These are phyloP conservation scores for Chymomyza costata DNA, from an alignment of 1,140 invertebrate genomes.

Conservation along the genomic window DNA sequence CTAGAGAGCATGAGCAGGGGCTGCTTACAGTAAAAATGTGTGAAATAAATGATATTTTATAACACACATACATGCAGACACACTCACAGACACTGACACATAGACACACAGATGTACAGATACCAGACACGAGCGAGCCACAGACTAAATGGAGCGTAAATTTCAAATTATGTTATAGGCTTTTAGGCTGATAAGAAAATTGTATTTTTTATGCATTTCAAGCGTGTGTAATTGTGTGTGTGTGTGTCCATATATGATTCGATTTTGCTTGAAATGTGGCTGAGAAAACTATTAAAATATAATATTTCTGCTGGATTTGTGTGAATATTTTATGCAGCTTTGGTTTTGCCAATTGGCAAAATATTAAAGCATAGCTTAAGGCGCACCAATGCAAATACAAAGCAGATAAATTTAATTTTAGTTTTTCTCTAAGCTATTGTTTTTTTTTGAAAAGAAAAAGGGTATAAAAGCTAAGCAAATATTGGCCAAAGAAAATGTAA, in stretches of 20 bases:
- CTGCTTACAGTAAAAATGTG: conserved; percentile 26
- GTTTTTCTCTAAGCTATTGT: too few species aligned
- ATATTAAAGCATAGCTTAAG: too few species aligned
- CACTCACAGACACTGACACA: neutral
- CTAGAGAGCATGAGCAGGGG: too few species aligned
- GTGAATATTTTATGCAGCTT: too few species aligned
- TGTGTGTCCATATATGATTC: neutral
- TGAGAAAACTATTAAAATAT: conserved; percentile 7
- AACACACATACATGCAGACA: conserved; percentile 4
- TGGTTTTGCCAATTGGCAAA: too few species aligned
- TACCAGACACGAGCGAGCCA: neutral
- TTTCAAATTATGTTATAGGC: conserved; percentile 55
- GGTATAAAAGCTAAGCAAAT: too few species aligned
- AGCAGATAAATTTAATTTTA: too few species aligned
- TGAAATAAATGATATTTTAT: conserved; percentile 54
- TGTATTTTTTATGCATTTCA: conserved; percentile 25
- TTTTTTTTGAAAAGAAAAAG: too few species aligned
- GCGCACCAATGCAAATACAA: too few species aligned
- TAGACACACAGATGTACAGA: neutral
- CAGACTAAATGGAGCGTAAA: conserved; percentile 47
- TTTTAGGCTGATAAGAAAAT: conserved; percentile 49
- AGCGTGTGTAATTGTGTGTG: conserved; percentile 19
- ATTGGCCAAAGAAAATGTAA: too few species aligned
- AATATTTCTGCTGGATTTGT: conserved; percentile 20
- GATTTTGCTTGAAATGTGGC: neutral